Percentiles rank a stretch among this genome's conserved stretches.
phyloP scores from a whole-genome alignment of 2,113 vertebrate genomes.

The Eublepharis macularius region DNA sequence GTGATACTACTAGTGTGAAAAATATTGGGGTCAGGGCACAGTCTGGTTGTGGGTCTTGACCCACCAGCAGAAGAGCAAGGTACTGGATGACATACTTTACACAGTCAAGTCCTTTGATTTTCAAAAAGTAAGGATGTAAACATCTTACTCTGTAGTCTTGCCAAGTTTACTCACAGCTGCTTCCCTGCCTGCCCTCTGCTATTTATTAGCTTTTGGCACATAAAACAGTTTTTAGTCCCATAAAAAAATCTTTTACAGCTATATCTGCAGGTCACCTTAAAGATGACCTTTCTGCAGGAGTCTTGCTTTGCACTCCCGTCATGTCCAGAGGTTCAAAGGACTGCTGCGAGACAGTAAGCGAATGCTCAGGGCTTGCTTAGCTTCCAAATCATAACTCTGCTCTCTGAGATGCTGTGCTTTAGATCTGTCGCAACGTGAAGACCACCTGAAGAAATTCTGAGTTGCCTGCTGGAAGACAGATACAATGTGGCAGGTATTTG shows the following conservation, averaged over 20 bases:
- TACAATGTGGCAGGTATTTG: not conserved
- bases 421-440: not conserved
- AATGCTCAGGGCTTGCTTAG: not conserved
- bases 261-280: constrained; percentile 26
- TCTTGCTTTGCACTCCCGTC: not conserved
- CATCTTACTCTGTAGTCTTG: not conserved
- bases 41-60: too few relatives aligned
- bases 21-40: too few relatives aligned
- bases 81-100: not conserved
- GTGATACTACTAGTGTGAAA: too few relatives aligned
- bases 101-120: accelerated
- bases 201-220: not conserved
- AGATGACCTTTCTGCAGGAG: constrained; percentile 32
- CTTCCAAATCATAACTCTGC: constrained; percentile 15
- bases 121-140: not conserved
- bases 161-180: not conserved
- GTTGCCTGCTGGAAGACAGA: not conserved
- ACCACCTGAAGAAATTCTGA: not conserved
- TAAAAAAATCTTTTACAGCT: not conserved
- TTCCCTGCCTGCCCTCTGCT: not conserved
- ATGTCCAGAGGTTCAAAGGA: accelerated
- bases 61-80: too few relatives aligned
- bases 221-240: not conserved
- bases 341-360: not conserved
- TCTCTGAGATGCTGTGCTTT: not conserved